Base-by-base conservation (phyloP, 2,113 vertebrate genomes). In the Probosciger aterrimus region DNA sequence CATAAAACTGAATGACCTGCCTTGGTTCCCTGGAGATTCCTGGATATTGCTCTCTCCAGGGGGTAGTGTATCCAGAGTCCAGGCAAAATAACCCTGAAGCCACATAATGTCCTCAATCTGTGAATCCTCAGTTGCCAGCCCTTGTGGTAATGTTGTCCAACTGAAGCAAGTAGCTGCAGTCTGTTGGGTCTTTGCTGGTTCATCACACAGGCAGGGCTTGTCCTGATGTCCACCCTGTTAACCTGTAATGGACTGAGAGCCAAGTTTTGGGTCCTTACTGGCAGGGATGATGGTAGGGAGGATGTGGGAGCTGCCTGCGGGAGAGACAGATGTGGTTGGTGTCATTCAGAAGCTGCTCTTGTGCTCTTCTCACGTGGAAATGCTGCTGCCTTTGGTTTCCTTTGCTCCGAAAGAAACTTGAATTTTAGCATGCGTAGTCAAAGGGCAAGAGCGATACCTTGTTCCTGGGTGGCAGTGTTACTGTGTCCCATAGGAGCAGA, bases 71-170 rank as follows among this genome's bases (percentile, higher is more conserved):
- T 19, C 33, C 33, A 22, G 20, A 22, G 33, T n/a, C 57, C 57
- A 35, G 33, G 10, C 10, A 20, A 74, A 83, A 43, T n/a, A 57
- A 64, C 76, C 23, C 18, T 8, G 31, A 62, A 43, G 30, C 43
- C 76, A 46, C 14, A 13, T 20, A 25, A 0, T 0, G 4, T 53
- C 14, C 31, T 17, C 55, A 30, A 0, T 75, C 44, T 67, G 53
- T 65, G 69, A 86, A 41, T 63, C 41, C 27, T 49, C 22, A 20
- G 18, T 43, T 37, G 12, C n/a, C 23, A 20, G 33, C 64, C 35
- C 39, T 30, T 33, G 17, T 6, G 25, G 35, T 0, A 4, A 7
- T 0, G 3, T 37, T 39, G 8, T 33, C 28, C 47, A 39, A 14
- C 6, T 60, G 71, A 55, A 76, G 16, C 24, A 47, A 71, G 15